A percentile compares a stretch with the other conserved stretches of the same genome.
These are phyloP conservation scores for Luidia sarsii DNA, from an alignment of 53 echinoderm and acorn worm species.

Conservation along the genomic window DNA sequence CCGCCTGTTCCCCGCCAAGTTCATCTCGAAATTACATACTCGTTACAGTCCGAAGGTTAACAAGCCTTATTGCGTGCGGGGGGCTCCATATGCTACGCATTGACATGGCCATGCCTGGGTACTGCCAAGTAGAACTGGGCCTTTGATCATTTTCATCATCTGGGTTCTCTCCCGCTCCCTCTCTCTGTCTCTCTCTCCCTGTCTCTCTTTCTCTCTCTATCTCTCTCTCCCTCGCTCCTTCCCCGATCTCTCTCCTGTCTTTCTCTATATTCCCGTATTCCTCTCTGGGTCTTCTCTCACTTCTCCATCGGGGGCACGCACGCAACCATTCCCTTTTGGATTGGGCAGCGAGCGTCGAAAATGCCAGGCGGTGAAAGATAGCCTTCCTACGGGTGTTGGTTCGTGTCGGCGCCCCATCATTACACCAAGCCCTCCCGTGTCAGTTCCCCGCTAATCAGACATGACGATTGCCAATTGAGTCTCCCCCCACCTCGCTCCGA, in stretches of 20 bases:
- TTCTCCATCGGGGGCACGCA: slow-evolving; percentile 10
- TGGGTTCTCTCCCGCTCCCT: neutral
- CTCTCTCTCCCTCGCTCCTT: neutral
- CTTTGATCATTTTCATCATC: neutral
- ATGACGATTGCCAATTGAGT: slow-evolving; percentile 58
- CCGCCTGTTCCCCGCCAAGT: slow-evolving; percentile 7
- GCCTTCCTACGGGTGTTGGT: slow-evolving; percentile 46
- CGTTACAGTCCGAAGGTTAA: slow-evolving; percentile 58
- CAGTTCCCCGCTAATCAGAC: slow-evolving; percentile 49
- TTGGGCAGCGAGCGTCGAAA: slow-evolving; percentile 54
- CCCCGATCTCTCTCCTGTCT: neutral
- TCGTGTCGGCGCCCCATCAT: slow-evolving; percentile 61
- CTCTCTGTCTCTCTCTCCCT: neutral
- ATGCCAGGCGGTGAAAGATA: slow-evolving; percentile 55
- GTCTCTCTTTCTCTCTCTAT: neutral
- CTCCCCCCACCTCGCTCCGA: slow-evolving; percentile 16
- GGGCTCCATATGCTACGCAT: slow-evolving; percentile 57
- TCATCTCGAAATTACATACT: slow-evolving; percentile 53
- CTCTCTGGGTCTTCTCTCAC: too few species aligned
- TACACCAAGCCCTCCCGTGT: slow-evolving; percentile 52
- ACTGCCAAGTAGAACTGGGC: neutral
- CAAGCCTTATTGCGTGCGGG: slow-evolving; percentile 39
- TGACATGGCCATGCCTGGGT: slow-evolving; percentile 31
- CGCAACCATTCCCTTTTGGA: slow-evolving; percentile 52
- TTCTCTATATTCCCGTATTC: too few species aligned